phyloP scores from a whole-genome alignment of 1,140 invertebrate species.

The Drosophila melanica region DNA sequence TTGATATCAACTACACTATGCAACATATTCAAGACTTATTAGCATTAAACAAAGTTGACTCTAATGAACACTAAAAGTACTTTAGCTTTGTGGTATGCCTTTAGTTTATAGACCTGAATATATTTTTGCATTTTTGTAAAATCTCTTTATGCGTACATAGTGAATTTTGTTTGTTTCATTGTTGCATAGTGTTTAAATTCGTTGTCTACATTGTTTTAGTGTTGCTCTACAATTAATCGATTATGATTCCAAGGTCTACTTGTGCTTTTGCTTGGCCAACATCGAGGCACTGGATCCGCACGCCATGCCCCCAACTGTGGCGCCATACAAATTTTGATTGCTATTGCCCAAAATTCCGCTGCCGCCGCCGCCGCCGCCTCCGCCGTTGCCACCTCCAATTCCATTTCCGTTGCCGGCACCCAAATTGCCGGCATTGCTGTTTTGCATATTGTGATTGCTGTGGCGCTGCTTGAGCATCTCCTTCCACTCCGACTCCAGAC shows the following conservation, averaged over 20 bases:
- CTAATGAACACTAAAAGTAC: background rate
- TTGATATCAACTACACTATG: background rate
- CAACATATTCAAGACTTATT: background rate
- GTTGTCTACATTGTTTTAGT: conserved; percentile 33
- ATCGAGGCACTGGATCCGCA: conserved; percentile 37
- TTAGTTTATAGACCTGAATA: too few species aligned
- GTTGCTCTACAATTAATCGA: conserved; percentile 1
- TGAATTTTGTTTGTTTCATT: conserved; percentile 17
- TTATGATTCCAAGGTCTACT: conserved; percentile 45
- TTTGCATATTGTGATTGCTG: conserved; percentile 53
- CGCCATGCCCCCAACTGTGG: conserved; percentile 20
- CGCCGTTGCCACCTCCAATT: background rate
- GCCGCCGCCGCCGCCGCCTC: background rate
- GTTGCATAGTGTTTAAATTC: conserved; percentile 11
- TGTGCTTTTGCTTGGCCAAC: conserved; percentile 72
- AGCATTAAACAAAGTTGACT: too few species aligned
- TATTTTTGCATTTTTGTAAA: background rate
- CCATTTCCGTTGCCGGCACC: background rate
- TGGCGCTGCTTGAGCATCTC: conserved; percentile 85
- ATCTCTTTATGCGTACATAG: background rate
- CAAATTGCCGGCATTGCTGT: conserved; percentile 7
- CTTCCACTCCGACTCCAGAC: conserved; percentile 89
- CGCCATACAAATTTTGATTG: conserved; percentile 25
- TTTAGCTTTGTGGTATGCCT: background rate
- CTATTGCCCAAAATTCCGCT: conserved; percentile 32